Evolutionary conservation across 1,140 invertebrate species (phyloP), one percentile per base, ranked within the genome.

Genomic region (Sitobion miscanthi): DNA sequence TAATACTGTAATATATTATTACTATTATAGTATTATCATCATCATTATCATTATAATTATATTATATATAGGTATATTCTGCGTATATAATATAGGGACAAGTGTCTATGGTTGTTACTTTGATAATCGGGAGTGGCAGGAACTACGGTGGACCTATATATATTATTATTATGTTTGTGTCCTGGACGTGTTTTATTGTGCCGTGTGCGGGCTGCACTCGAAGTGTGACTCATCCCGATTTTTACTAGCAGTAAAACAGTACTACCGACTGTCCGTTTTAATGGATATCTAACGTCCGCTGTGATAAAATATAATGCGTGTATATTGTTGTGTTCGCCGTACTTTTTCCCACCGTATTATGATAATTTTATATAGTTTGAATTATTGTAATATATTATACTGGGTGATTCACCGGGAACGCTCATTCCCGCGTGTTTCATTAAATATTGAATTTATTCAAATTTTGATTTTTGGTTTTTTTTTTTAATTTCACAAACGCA

Each of bases 101-200:
- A 85, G 2, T 42, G 45, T 7, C 17, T 21, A 20, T 35, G 11
- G 8, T 86, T 45, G 45, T 47, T n/a, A 21, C 86, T 8, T 52
- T 14, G 25, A 7, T 87, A 47, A 47, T 87, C 86, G 52, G 38
- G 62, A 45, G 69, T 91, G 90, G 35, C 90, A 91, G 90, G 90
- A 91, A 91, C 62, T 91, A 91, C 90, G 90, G 90, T 91, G 62
- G 90, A 91, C 62, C 47, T n/a, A 69, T 17, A 69, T 69, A 30
- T 57, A 57, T 25, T 25, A 57, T 9, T n/a, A 11, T 14, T 69
- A n/a, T 69, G 11, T 69, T n/a, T 69, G 30, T 45, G 45, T 45
- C 30, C 30, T 42, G 38, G 57, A 69, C 30, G 11, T 23, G 89
- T 62, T 20, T 77, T 82, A 82, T 49, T 35, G 47, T n/a, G 49